phyloP scores from a whole-genome alignment of 2,888 invertebrate genomes.

The Petrolisthes cinctipes region DNA sequence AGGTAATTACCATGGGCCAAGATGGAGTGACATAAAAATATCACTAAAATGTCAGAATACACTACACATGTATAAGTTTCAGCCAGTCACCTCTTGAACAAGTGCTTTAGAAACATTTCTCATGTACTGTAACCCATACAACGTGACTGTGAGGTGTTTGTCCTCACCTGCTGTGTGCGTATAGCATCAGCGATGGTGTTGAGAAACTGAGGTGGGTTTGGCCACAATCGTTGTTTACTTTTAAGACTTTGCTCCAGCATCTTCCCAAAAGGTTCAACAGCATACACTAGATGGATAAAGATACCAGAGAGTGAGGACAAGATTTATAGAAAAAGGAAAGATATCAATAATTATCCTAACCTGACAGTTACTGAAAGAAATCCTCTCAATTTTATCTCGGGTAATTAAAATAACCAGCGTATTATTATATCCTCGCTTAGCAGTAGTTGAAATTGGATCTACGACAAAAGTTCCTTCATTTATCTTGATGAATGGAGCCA shows the following conservation, averaged over 20 bases:
- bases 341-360: neutral
- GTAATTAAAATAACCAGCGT: no score
- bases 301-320: no score
- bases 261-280: constrained; percentile 71
- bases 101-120: neutral
- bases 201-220: constrained; percentile 69
- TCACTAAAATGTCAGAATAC: neutral
- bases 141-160: neutral
- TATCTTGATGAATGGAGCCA: no score
- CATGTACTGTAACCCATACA: neutral
- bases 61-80: neutral
- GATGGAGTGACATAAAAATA: no score
- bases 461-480: no score
- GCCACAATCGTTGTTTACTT: constrained; percentile 69
- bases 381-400: no score
- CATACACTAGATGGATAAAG: constrained; percentile 67
- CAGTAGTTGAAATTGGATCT: no score
- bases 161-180: constrained; percentile 69
- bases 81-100: neutral
- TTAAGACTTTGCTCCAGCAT: constrained; percentile 68
- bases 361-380: neutral
- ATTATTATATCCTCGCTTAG: no score
- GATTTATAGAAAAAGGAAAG: neutral
- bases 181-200: constrained; percentile 72
- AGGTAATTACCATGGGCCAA: no score